Conservation (phyloP, 1,140 invertebrate genomes). For the Agrypnia vestita region DNA sequence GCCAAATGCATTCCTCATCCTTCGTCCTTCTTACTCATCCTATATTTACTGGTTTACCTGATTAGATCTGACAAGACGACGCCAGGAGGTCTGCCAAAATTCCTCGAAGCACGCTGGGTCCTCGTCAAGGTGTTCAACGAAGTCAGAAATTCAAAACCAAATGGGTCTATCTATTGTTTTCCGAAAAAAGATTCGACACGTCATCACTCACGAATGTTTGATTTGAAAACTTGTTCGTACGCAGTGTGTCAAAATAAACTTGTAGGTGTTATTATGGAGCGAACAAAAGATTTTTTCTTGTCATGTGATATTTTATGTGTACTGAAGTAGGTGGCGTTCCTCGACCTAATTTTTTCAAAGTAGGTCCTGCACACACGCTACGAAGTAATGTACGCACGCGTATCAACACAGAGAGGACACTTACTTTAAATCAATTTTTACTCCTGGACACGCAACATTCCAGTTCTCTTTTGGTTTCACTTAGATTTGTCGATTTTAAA, state of each 20-base stretch:
- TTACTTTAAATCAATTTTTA: slow-evolving; percentile 15
- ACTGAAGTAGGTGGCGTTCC: neutral
- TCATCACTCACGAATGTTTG: neutral
- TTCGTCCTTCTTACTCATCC: neutral
- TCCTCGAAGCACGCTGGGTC: neutral
- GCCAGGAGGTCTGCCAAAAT: slow-evolving; percentile 25
- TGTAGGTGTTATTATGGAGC: neutral
- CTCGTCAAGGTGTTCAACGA: neutral
- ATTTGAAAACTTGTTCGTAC: slow-evolving; percentile 13
- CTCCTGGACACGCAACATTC: slow-evolving; percentile 9
- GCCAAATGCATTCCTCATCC: neutral
- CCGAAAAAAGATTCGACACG: neutral
- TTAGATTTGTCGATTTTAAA: slow-evolving; percentile 13
- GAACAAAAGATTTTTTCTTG: slow-evolving; percentile 30
- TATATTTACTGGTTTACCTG: neutral
- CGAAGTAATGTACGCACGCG: neutral
- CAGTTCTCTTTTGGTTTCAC: neutral
- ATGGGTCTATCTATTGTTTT: neutral
- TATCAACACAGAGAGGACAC: slow-evolving; percentile 18
- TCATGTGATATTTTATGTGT: slow-evolving; percentile 17
- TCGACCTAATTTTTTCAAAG: slow-evolving; percentile 17
- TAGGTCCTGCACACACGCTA: slow-evolving; percentile 10
- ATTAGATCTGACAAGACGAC: slow-evolving; percentile 12
- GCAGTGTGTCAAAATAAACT: slow-evolving; percentile 8
- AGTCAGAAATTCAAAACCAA: neutral